These are phyloP conservation scores for Penaeus chinensis DNA, from an alignment of 1,140 invertebrate species.

Conservation along the genomic window DNA sequence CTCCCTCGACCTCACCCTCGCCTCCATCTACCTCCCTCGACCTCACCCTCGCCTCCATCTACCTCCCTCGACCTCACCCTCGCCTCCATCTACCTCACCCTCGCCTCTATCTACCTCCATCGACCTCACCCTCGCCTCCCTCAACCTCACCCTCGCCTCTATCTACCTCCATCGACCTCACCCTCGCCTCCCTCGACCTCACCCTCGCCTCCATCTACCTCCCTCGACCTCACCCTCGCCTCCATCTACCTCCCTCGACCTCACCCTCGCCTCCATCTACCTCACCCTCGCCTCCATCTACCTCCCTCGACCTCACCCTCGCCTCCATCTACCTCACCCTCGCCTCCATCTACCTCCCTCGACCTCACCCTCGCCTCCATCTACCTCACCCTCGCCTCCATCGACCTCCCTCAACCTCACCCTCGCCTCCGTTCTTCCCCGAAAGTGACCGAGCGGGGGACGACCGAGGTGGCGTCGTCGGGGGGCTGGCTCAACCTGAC, in stretches of 20 bases:
- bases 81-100: background rate
- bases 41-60: background rate
- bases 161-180: background rate
- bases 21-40: background rate
- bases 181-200: background rate
- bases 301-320: background rate
- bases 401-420: background rate
- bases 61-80: background rate
- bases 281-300: too few species aligned
- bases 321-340: background rate
- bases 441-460: constrained; percentile 25
- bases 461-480: constrained; percentile 23
- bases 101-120: background rate
- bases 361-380: background rate
- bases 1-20: background rate
- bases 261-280: too few species aligned
- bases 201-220: too few species aligned
- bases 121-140: background rate
- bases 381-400: too few species aligned
- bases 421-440: background rate
- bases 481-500: constrained; percentile 56
- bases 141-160: background rate
- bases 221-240: too few species aligned
- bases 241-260: too few species aligned
- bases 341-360: background rate